These are phyloP conservation scores for Noctua comes DNA, from an alignment of 2,888 invertebrate genomes.

Conservation along the genomic window DNA sequence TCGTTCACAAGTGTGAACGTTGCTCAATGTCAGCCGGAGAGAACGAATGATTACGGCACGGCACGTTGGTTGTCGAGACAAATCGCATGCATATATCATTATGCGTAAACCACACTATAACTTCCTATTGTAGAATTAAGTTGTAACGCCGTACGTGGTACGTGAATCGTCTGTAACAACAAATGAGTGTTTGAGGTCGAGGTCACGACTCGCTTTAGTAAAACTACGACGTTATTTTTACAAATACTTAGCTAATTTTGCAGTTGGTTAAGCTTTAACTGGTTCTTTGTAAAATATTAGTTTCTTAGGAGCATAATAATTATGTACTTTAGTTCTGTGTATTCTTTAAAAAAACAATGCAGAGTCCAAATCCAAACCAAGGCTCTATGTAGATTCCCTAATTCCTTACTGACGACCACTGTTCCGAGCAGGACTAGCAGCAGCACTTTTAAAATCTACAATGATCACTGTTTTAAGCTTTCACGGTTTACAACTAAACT, in stretches of 20 bases:
- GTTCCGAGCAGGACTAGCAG: not conserved
- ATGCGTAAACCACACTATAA: conserved; percentile 45
- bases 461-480: no score
- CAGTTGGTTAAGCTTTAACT: conserved; percentile 21
- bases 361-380: conserved; percentile 12
- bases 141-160: conserved; percentile 52
- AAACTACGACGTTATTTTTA: conserved; percentile 41
- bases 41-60: conserved; percentile 77
- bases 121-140: conserved; percentile 63
- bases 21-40: conserved; percentile 77
- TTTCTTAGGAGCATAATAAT: conserved; percentile 11
- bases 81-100: conserved; percentile 65
- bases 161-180: conserved; percentile 46
- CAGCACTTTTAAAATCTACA: not conserved
- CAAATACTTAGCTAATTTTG: conserved; percentile 33
- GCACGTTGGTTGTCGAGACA: conserved; percentile 71
- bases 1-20: conserved; percentile 72
- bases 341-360: conserved; percentile 27
- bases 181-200: conserved; percentile 61
- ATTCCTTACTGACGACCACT: not conserved
- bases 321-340: conserved; percentile 1
- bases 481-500: no score
- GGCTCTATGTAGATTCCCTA: conserved; percentile 19
- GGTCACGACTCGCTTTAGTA: conserved; percentile 47
- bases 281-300: conserved; percentile 34